phyloP scores from a whole-genome alignment of 2,888 invertebrate species.

The Phengaris arion region DNA sequence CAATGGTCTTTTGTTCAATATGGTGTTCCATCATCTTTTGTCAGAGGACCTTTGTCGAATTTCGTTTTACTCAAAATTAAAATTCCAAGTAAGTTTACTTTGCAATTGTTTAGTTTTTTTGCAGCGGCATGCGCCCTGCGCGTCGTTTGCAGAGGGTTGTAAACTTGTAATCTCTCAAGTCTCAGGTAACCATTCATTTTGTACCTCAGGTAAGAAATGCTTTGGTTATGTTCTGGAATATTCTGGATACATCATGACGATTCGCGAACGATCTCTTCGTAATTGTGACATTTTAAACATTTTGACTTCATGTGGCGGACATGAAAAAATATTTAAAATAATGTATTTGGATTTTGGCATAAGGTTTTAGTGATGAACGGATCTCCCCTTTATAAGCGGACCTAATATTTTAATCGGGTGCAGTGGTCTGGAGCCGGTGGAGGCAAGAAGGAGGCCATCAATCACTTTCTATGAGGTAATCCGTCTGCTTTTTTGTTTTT shows the following conservation, averaged over 20 bases:
- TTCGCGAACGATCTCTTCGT: not conserved
- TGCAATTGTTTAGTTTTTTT: slow-evolving; percentile 6
- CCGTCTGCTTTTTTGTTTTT: no score
- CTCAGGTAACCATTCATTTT: slow-evolving; percentile 20
- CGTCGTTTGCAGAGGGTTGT: slow-evolving; percentile 7
- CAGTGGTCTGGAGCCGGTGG: no score
- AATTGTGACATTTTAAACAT: not conserved
- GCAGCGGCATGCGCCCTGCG: not conserved
- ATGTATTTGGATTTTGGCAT: no score
- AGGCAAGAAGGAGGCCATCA: no score
- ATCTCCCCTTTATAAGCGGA: no score
- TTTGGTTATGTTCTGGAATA: not conserved
- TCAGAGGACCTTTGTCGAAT: not conserved
- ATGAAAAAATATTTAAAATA: no score
- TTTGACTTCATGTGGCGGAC: not conserved
- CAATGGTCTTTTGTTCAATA: not conserved
- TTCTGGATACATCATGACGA: not conserved
- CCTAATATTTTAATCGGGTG: no score
- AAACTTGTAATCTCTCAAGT: slow-evolving; percentile 10
- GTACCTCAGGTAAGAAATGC: slow-evolving; percentile 17
- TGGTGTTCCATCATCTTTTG: slow-evolving; percentile 2
- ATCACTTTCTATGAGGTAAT: no score
- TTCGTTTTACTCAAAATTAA: slow-evolving; percentile 2
- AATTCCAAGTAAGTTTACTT: slow-evolving; percentile 23
- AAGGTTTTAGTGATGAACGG: no score